phyloP scores from a whole-genome alignment of 2,113 vertebrate genomes.

The Naja naja region DNA sequence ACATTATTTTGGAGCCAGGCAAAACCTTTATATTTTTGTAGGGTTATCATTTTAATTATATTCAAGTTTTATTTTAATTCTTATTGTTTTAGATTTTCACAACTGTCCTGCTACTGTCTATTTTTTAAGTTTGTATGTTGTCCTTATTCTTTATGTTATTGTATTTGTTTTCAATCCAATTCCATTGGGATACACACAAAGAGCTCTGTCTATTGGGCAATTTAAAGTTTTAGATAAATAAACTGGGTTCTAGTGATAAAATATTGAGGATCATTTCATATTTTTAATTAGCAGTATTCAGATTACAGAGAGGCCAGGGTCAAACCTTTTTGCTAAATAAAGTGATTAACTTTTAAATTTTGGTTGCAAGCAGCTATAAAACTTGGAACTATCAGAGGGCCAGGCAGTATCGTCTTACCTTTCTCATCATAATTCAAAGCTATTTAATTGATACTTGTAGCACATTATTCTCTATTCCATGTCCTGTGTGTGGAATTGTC shows the following conservation, averaged over 20 bases:
- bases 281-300: background rate
- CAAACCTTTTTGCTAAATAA: background rate
- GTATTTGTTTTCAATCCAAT: background rate
- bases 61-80: background rate
- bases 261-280: background rate
- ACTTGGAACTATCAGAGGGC: background rate
- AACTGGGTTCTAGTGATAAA: background rate
- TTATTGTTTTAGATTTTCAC: background rate
- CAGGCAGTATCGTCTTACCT: background rate
- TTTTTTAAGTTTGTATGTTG: background rate
- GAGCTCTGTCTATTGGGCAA: background rate
- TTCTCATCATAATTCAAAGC: background rate
- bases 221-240: background rate
- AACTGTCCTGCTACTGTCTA: background rate
- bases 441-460: background rate
- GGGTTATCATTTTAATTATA: background rate
- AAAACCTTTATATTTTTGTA: background rate
- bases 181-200: background rate
- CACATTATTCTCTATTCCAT: background rate
- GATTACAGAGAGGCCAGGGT: background rate
- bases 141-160: background rate
- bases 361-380: background rate
- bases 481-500: background rate
- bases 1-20: background rate
- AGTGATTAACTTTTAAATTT: background rate